A percentile compares a stretch with the other conserved stretches of the same genome.
These are phyloP conservation scores for Girardia tigrina DNA, from an alignment of 2,888 invertebrate species.

Conservation along the genomic window DNA sequence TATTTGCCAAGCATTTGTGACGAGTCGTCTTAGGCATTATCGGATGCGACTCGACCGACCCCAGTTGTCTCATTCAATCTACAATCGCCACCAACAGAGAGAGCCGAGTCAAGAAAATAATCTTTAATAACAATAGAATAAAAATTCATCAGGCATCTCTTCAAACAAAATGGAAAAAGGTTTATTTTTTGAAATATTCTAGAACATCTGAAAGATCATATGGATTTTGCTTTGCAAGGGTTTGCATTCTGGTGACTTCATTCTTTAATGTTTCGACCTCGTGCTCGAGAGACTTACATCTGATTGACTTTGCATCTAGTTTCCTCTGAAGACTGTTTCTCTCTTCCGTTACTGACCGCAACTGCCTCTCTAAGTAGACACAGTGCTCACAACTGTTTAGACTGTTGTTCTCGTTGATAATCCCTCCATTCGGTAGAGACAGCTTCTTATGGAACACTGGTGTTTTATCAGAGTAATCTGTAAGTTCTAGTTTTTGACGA, in stretches of 20 bases:
- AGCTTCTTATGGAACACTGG: neutral
- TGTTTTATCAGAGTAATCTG: neutral
- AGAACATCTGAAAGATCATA: constrained; percentile 10
- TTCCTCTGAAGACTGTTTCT: neutral
- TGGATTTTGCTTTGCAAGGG: neutral
- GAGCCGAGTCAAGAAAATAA: no score
- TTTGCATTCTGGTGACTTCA: neutral
- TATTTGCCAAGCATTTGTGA: no score
- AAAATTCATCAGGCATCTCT: no score
- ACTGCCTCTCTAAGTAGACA: neutral
- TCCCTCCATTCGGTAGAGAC: neutral
- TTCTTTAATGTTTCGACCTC: neutral
- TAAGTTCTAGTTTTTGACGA: neutral
- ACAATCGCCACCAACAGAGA: no score
- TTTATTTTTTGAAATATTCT: no score
- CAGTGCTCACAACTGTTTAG: neutral
- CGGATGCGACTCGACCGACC: no score
- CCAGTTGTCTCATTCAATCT: no score
- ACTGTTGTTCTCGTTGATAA: neutral
- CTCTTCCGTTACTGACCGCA: neutral
- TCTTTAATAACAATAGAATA: no score
- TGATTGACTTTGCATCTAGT: neutral
- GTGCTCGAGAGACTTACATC: neutral
- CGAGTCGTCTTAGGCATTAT: no score
- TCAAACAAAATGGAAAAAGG: no score